Evolutionary conservation across 2,888 invertebrate genomes (phyloP).

Genomic region (Clepsis dumicolana): DNA sequence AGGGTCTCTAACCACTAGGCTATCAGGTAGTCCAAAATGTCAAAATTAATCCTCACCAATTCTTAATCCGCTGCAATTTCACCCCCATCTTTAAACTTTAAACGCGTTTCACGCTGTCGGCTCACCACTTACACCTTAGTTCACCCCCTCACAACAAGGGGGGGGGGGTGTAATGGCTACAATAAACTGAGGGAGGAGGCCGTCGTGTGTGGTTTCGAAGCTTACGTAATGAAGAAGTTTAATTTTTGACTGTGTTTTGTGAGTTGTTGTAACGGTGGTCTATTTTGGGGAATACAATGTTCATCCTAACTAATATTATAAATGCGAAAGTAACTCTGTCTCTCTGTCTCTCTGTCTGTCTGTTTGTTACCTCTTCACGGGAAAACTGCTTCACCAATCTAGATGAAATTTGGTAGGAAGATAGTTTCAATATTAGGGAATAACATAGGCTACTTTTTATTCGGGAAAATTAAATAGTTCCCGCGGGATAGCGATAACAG

Average conservation of each 20-base stretch:
- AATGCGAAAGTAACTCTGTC: no score
- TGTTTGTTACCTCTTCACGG: no score
- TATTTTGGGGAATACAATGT: neutral
- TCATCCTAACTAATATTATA: no score
- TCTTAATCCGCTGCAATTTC: slow-evolving; percentile 28
- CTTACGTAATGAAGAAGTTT: slow-evolving; percentile 47
- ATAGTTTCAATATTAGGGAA: no score
- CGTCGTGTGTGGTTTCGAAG: slow-evolving; percentile 49
- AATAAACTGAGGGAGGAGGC: slow-evolving; percentile 59
- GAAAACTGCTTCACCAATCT: no score
- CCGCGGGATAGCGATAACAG: no score
- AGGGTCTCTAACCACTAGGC: neutral
- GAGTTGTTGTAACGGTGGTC: neutral
- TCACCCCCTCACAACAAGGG: slow-evolving; percentile 51
- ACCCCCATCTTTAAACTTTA: slow-evolving; percentile 11
- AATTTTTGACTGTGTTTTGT: slow-evolving; percentile 33
- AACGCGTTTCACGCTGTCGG: slow-evolving; percentile 25
- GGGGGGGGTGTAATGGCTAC: slow-evolving; percentile 61
- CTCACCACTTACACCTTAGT: slow-evolving; percentile 27
- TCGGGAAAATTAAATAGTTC: no score
- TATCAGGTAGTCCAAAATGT: neutral
- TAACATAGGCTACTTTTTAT: no score
- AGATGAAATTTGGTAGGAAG: no score
- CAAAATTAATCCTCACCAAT: slow-evolving; percentile 21
- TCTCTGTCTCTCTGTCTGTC: no score